Conservation (phyloP, 1,140 invertebrate genomes). For the Drosophila sproati region DNA sequence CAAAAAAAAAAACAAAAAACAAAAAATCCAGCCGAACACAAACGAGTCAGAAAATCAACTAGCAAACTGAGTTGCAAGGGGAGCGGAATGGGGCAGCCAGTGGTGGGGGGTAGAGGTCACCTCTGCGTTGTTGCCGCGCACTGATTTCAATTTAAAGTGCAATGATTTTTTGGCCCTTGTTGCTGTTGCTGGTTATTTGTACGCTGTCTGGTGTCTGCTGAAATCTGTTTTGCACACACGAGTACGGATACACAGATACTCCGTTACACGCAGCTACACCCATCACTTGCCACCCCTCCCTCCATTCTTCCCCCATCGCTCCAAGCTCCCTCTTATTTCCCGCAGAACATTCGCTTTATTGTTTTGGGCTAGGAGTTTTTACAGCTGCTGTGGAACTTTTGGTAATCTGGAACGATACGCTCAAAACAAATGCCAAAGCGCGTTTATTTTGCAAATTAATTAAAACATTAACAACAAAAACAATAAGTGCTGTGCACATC, state of each 20-base stretch:
- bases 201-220: slow-evolving; percentile 48
- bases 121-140: slow-evolving; percentile 48
- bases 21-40: not conserved
- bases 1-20: slow-evolving; percentile 45
- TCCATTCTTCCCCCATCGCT: not conserved
- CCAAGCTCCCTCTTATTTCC: not conserved
- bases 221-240: slow-evolving; percentile 69
- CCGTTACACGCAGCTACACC: not conserved
- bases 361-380: slow-evolving; percentile 25
- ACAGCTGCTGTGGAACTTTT: slow-evolving; percentile 14
- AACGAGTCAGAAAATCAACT: slow-evolving; percentile 53
- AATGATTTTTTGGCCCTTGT: slow-evolving; percentile 56
- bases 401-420: slow-evolving; percentile 33
- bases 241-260: slow-evolving; percentile 4
- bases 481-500: slow-evolving; percentile 25
- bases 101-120: slow-evolving; percentile 26
- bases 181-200: slow-evolving; percentile 60
- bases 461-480: slow-evolving; percentile 73
- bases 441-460: slow-evolving; percentile 72
- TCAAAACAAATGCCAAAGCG: slow-evolving; percentile 37
- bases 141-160: slow-evolving; percentile 82
- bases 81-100: not conserved
- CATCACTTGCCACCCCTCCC: not conserved
- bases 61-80: not conserved
- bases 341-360: slow-evolving; percentile 35